These are phyloP conservation scores for Megaleporinus macrocephalus DNA, from an alignment of 2,113 vertebrate species.

Conservation along the genomic window DNA sequence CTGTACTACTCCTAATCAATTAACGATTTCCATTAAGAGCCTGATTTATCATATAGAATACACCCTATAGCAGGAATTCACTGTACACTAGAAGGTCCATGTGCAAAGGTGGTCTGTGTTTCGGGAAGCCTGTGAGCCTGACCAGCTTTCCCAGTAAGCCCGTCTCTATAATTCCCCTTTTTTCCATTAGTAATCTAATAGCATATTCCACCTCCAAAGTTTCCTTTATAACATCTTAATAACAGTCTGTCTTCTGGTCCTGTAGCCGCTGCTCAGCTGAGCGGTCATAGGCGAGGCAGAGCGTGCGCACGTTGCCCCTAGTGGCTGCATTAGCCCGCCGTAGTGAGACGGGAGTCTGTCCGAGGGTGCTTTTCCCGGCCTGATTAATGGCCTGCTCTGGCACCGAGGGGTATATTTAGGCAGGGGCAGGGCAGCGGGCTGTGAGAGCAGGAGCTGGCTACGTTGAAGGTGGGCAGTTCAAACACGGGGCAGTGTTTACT, in stretches of 20 bases:
- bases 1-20: too few species aligned
- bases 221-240: not conserved
- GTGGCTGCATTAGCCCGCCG: not conserved
- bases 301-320: not conserved
- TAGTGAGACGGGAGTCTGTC: not conserved
- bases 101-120: not conserved
- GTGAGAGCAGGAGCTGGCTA: slow-evolving; percentile 40
- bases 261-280: not conserved
- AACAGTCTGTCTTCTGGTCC: not conserved
- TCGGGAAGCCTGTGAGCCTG: not conserved
- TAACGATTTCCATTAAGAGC: too few species aligned
- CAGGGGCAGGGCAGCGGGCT: not conserved
- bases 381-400: slow-evolving; percentile 36
- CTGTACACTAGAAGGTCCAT: not conserved
- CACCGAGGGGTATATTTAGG: slow-evolving; percentile 42
- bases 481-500: slow-evolving; percentile 77
- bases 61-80: not conserved
- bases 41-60: too few species aligned
- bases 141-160: not conserved
- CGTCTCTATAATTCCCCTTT: not conserved
- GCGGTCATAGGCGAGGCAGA: not conserved
- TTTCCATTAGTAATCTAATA: not conserved
- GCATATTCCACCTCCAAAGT: not conserved
- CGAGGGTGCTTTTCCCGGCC: slow-evolving; percentile 20
- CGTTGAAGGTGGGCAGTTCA: slow-evolving; percentile 76